These are phyloP conservation scores for Puffinus mauretanicus DNA, from an alignment of 2,113 vertebrate genomes.

Conservation along the genomic window DNA sequence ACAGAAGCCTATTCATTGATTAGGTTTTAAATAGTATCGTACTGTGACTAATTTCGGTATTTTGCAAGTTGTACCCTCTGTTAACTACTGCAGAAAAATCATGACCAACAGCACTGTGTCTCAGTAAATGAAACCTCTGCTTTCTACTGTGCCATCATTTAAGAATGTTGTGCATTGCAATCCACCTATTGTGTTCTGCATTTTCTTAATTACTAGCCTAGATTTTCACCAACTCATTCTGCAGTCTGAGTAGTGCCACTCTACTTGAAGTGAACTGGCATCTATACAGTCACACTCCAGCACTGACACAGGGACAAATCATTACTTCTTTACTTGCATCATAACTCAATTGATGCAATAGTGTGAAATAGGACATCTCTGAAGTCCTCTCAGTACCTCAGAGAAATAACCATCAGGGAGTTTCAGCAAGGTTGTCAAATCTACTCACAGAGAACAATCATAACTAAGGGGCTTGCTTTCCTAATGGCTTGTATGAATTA, in stretches of 20 bases:
- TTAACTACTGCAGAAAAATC: not conserved
- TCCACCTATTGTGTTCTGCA: not conserved
- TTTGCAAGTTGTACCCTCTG: not conserved
- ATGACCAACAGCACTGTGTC: not conserved
- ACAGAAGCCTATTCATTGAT: not conserved
- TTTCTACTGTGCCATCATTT: not conserved
- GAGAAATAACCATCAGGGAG: not conserved
- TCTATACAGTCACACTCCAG: not conserved
- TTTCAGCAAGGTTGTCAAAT: not conserved
- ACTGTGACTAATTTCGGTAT: not conserved
- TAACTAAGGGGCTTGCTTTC: not conserved
- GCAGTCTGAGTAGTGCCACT: not conserved
- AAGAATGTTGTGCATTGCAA: not conserved
- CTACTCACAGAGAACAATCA: not conserved
- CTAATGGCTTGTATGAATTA: not conserved
- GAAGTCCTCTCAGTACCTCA: not conserved
- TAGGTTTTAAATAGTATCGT: not conserved
- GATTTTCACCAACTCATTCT: not conserved
- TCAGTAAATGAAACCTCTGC: not conserved
- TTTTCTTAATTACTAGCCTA: not conserved
- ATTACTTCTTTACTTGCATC: not conserved
- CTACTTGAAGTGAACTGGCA: not conserved
- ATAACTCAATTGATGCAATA: not conserved
- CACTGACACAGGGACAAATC: not conserved
- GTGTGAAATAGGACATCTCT: not conserved